These are phyloP conservation scores for Micromesistius poutassou DNA, from an alignment of 2,797 vertebrate species.

Conservation along the genomic window DNA sequence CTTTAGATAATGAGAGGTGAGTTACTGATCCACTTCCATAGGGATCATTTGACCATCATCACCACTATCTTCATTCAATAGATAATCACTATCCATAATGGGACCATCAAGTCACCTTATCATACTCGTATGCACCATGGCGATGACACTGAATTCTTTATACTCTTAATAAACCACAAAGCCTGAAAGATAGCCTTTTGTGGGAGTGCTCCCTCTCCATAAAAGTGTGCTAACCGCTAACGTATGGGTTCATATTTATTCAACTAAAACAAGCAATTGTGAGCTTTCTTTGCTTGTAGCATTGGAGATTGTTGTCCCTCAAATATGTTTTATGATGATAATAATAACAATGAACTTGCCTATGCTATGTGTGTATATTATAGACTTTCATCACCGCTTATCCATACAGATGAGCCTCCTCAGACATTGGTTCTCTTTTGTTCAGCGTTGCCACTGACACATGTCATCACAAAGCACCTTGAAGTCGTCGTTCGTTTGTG, in stretches of 20 bases:
- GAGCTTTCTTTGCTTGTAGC: not conserved
- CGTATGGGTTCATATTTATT: not conserved
- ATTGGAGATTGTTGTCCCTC: not conserved
- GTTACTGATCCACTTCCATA: conserved; percentile 56
- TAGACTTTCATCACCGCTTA: not conserved
- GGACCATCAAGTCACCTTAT: conserved; percentile 46
- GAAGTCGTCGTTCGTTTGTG: not conserved
- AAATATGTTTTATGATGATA: not conserved
- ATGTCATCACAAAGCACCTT: not conserved
- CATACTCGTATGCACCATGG: conserved; percentile 38
- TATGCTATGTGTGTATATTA: not conserved
- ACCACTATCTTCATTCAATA: conserved; percentile 36
- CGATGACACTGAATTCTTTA: conserved; percentile 7
- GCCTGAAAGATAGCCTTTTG: not conserved
- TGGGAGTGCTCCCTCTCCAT: not conserved
- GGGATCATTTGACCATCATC: conserved; percentile 38
- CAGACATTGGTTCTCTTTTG: not conserved
- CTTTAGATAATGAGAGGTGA: conserved; percentile 79
- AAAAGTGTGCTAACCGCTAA: not conserved
- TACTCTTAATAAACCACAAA: not conserved
- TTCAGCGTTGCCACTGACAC: not conserved
- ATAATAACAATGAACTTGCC: not conserved
- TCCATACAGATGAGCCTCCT: not conserved
- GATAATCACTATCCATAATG: conserved; percentile 45
- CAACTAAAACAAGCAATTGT: not conserved